A percentile compares a stretch with the other conserved stretches of the same genome.
These are phyloP conservation scores for Eupeodes luniger DNA, from an alignment of 2,888 invertebrate genomes.

Conservation along the genomic window DNA sequence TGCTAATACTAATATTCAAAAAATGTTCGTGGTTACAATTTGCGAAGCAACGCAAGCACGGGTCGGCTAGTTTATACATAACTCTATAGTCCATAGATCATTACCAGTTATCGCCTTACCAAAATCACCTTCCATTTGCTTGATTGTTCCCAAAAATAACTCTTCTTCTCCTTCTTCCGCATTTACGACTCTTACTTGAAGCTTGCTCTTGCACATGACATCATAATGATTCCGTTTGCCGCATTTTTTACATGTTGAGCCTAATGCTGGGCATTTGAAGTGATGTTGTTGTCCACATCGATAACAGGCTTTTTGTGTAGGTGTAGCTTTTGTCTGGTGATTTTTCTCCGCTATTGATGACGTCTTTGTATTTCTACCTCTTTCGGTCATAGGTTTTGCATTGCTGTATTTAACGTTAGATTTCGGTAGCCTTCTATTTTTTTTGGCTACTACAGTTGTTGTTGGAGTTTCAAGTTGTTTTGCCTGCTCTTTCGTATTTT, in stretches of 20 bases:
- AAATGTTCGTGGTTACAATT: too few species aligned
- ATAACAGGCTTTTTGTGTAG: constrained; percentile 6
- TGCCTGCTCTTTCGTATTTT: not conserved
- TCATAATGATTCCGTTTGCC: constrained; percentile 15
- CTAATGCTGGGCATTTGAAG: constrained; percentile 27
- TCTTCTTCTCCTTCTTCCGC: not conserved
- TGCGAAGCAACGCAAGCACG: too few species aligned
- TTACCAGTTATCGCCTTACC: too few species aligned
- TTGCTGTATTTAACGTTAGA: not conserved
- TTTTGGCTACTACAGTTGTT: too few species aligned
- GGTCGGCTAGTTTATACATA: too few species aligned
- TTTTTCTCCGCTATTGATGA: too few species aligned
- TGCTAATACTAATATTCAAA: too few species aligned
- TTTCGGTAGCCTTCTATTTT: not conserved
- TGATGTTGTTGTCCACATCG: constrained; percentile 25
- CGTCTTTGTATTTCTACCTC: not conserved
- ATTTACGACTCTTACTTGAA: constrained; percentile 25
- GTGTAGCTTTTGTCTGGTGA: too few species aligned
- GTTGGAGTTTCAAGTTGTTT: not conserved
- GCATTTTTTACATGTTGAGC: constrained; percentile 26
- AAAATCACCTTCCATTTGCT: not conserved
- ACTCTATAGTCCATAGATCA: too few species aligned
- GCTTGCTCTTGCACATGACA: constrained; percentile 11
- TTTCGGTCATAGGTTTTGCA: not conserved
- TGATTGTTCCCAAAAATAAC: constrained; percentile 35